Conservation (phyloP, 2,888 invertebrate genomes). For the Drosophila cyrtoloma region DNA sequence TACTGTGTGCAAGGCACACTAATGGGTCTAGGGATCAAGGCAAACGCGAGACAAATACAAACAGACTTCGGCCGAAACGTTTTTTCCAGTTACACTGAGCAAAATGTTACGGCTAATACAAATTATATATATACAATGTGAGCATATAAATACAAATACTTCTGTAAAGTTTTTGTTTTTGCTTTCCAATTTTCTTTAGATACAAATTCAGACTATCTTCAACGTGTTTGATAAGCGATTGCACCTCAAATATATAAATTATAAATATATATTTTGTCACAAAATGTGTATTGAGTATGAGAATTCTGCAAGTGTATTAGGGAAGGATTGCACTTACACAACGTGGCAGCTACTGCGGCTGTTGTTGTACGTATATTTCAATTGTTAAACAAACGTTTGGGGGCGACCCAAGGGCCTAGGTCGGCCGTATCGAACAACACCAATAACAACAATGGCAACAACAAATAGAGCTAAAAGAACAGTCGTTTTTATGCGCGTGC, state of each 20-base stretch:
- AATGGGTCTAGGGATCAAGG: slow-evolving; percentile 80
- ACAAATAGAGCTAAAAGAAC: slow-evolving; percentile 25
- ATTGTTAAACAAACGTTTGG: slow-evolving; percentile 76
- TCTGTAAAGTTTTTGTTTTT: not conserved
- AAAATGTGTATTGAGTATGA: not conserved
- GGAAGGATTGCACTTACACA: slow-evolving; percentile 44
- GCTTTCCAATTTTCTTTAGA: not conserved
- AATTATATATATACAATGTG: not conserved
- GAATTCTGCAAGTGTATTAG: slow-evolving; percentile 38
- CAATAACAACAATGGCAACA: slow-evolving; percentile 21
- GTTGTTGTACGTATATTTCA: slow-evolving; percentile 58
- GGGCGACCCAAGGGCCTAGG: slow-evolving; percentile 42
- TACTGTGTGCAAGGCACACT: slow-evolving; percentile 62
- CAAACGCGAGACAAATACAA: slow-evolving; percentile 75
- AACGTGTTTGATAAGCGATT: not conserved
- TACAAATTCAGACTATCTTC: not conserved
- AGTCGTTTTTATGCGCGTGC: slow-evolving; percentile 57
- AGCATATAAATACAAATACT: not conserved
- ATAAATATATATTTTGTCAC: not conserved
- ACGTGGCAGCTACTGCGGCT: slow-evolving; percentile 24
- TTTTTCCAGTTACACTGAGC: slow-evolving; percentile 48
- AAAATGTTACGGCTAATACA: not conserved
- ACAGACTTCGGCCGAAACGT: slow-evolving; percentile 59
- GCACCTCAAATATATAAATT: too few relatives aligned
- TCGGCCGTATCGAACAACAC: slow-evolving; percentile 42